Base-by-base conservation (phyloP, 2,797 vertebrate genomes). In the Falco peregrinus region DNA sequence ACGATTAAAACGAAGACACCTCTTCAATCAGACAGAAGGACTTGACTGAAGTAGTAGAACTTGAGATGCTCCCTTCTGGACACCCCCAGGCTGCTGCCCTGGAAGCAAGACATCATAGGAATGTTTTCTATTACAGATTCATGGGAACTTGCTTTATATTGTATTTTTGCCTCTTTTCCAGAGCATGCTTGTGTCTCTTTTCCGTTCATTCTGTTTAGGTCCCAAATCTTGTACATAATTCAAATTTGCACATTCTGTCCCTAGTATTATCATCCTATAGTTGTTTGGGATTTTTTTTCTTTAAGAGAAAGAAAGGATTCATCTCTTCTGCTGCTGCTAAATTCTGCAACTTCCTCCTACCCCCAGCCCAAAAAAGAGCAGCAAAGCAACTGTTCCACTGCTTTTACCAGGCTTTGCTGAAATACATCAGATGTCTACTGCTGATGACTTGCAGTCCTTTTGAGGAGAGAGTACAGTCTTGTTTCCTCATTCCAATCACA, bases 361-460 rank as follows among this genome's bases (percentile, higher is more conserved):
- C 63, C 47, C 19, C 3, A 12, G 28, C 47, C 67, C n/a, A 48
- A 82, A 95, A 92, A 85, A 60, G 74, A 92, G 90, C 88, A 94
- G 75, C 56, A 93, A 90, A 94, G 43, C 81, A 96, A 89, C 78
- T 90, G 67, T 57, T 92, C 61, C 74, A 57, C 51, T 73, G 29
- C 43, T 90, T 90, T 84, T 69, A 78, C 59, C 61, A 89, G 76
- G 63, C 73, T 61, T 47, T 39, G 37, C 54, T 89, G 70, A 75
- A 93, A 90, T 51, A 76, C 29, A 69, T 87, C 80, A 65, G 35
- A 90, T 76, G 26, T 21, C 67, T 76, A 31, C 61, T n/a, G 77
- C 54, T 77, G 77, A 82, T 70, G 43, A 74, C 54, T 61, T 77
- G 56, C 68, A 51, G 56, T 63, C 43, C 82, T 48, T 59, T 3